phyloP scores from a whole-genome alignment of 2,113 vertebrate species.

The Hippocampus comes region DNA sequence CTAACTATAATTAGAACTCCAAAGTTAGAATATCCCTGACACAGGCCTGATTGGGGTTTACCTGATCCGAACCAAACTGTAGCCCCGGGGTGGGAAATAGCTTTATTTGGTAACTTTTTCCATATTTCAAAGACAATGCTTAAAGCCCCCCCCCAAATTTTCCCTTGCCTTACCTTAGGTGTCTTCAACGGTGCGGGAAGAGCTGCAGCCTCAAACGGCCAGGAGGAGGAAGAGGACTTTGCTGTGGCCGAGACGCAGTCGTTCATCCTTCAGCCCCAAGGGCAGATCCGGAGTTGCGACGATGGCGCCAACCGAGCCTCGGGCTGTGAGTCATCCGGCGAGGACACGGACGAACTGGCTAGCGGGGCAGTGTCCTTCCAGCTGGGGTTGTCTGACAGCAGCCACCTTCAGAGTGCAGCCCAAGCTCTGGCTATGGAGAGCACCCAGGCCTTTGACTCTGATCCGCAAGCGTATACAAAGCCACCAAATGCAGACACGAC shows the following conservation, averaged over 20 bases:
- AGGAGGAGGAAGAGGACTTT: conserved; percentile 61
- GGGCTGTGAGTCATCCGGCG: conserved; percentile 2
- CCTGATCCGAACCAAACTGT: no score
- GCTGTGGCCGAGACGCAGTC: conserved; percentile 67
- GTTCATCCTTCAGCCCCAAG: conserved; percentile 45
- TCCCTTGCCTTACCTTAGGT: conserved; percentile 18
- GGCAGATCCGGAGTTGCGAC: background rate
- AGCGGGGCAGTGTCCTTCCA: conserved; percentile 39
- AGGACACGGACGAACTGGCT: conserved; percentile 18
- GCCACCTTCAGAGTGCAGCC: conserved; percentile 32
- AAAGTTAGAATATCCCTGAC: no score
- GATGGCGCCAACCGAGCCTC: conserved; percentile 26
- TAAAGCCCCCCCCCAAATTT: background rate
- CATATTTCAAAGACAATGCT: background rate
- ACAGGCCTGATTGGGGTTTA: background rate
- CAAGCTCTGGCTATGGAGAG: conserved; percentile 34
- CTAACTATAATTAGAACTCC: no score
- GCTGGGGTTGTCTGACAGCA: conserved; percentile 56
- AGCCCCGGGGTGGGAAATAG: background rate
- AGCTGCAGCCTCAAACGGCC: conserved; percentile 32
- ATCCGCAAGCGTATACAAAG: conserved; percentile 38
- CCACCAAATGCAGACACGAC: background rate
- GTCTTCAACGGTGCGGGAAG: background rate
- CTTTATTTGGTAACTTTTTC: background rate
- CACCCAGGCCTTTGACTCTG: conserved; percentile 43